Conservation (phyloP, 2,797 vertebrate species). For the Melopsittacus undulatus region DNA sequence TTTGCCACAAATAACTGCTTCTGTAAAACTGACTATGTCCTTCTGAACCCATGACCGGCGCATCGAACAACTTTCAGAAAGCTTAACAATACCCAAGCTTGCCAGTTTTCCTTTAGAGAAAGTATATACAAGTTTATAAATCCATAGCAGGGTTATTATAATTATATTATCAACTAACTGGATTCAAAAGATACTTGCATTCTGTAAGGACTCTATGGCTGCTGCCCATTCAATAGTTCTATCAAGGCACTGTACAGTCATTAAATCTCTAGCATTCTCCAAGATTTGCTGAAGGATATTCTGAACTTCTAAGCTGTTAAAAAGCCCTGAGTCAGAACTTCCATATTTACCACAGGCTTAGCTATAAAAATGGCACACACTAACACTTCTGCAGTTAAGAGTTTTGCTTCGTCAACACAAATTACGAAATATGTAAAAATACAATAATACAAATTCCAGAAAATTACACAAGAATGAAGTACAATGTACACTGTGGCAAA, state of each 20-base stretch:
- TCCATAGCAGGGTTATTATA: slow-evolving; percentile 7
- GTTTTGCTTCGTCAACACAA: slow-evolving; percentile 52
- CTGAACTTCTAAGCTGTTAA: slow-evolving; percentile 62
- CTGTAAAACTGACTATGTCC: not conserved
- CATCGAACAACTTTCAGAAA: slow-evolving; percentile 41
- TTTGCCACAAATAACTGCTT: slow-evolving; percentile 29
- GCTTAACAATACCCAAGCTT: not conserved
- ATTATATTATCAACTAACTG: not conserved
- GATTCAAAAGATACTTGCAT: not conserved
- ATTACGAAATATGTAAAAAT: slow-evolving; percentile 41
- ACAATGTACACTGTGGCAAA: not conserved
- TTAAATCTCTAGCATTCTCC: slow-evolving; percentile 39
- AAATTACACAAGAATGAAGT: not conserved
- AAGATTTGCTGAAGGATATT: slow-evolving; percentile 52
- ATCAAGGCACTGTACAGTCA: slow-evolving; percentile 75
- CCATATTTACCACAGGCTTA: slow-evolving; percentile 61
- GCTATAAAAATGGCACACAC: slow-evolving; percentile 54
- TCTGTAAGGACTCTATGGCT: slow-evolving; percentile 36
- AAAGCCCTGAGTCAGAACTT: slow-evolving; percentile 78
- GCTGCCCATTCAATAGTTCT: slow-evolving; percentile 66
- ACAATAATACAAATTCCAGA: not conserved
- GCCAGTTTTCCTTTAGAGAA: slow-evolving; percentile 49
- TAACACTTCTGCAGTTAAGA: slow-evolving; percentile 11
- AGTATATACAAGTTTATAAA: slow-evolving; percentile 26
- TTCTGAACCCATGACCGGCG: not conserved